phyloP scores from a whole-genome alignment of 2,888 invertebrate species.

The Pachliopta kotzebuea region DNA sequence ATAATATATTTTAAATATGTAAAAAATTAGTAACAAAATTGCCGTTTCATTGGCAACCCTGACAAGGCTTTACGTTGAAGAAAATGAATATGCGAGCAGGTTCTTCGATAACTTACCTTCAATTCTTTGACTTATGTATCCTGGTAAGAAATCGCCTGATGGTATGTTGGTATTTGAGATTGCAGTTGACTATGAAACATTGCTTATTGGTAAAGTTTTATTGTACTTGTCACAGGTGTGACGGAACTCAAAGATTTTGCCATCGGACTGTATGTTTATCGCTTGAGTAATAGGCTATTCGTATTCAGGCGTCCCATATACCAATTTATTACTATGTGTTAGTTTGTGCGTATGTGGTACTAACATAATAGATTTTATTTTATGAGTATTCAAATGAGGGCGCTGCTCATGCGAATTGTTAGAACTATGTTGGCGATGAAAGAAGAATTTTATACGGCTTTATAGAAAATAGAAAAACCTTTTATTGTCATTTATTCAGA shows the following conservation, averaged over 20 bases:
- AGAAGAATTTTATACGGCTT: conserved; percentile 26
- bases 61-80: conserved; percentile 47
- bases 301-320: conserved; percentile 28
- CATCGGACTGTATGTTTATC: conserved; percentile 48
- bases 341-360: conserved; percentile 28
- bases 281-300: conserved; percentile 32
- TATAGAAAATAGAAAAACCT: conserved; percentile 24
- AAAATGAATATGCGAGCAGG: conserved; percentile 63
- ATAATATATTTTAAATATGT: neutral
- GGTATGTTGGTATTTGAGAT: conserved; percentile 76
- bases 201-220: conserved; percentile 79
- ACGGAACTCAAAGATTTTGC: conserved; percentile 56
- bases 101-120: conserved; percentile 62
- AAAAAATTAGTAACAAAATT: conserved; percentile 36
- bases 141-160: conserved; percentile 63
- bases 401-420: conserved; percentile 23
- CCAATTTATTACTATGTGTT: conserved; percentile 28
- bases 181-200: conserved; percentile 75
- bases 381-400: conserved; percentile 31
- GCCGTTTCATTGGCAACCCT: conserved; percentile 40
- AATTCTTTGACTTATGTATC: conserved; percentile 67
- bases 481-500: conserved; percentile 25
- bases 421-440: conserved; percentile 27
- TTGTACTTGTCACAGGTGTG: conserved; percentile 73
- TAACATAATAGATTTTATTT: conserved; percentile 30